Percentiles rank a stretch among this genome's conserved stretches.
These are phyloP conservation scores for Polylopha cassiicola DNA, from an alignment of 2,888 invertebrate species.

Conservation along the genomic window DNA sequence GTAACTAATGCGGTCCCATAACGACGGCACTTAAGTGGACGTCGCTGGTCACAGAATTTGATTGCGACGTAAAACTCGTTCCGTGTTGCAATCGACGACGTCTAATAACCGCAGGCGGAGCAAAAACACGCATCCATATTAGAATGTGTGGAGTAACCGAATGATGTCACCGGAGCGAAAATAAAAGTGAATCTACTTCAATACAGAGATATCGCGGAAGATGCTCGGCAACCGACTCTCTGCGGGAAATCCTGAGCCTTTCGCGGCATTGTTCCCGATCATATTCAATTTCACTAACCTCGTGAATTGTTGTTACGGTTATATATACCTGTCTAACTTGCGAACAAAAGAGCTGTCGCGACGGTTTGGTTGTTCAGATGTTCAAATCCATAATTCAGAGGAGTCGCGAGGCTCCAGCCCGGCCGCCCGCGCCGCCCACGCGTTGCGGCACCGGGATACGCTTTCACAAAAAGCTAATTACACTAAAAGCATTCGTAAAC, in stretches of 20 bases:
- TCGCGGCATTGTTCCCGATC: too few relatives aligned
- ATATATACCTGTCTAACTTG: too few relatives aligned
- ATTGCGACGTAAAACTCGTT: conserved; percentile 8
- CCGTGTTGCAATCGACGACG: conserved; percentile 12
- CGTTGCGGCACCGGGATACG: too few relatives aligned
- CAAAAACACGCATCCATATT: conserved; percentile 13
- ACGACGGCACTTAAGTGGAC: conserved; percentile 5
- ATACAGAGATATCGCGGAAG: conserved; percentile 6
- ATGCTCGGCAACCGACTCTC: neutral
- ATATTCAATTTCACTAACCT: too few relatives aligned
- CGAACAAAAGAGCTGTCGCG: too few relatives aligned
- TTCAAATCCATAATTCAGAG: too few relatives aligned
- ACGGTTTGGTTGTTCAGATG: too few relatives aligned
- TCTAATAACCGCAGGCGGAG: conserved; percentile 7
- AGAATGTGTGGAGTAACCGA: conserved; percentile 22
- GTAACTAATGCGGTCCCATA: conserved; percentile 6
- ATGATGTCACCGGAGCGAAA: conserved; percentile 45
- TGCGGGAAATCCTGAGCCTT: too few relatives aligned
- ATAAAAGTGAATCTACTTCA: conserved; percentile 37
- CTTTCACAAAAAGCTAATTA: conserved; percentile 9
- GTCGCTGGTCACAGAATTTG: conserved; percentile 2
- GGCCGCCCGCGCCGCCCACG: too few relatives aligned
- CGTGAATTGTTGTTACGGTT: too few relatives aligned
- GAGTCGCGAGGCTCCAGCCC: too few relatives aligned
- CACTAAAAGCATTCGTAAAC: conserved; percentile 14